Conservation (phyloP, 2,797 vertebrate species). For the Chiroxiphia lanceolata region DNA sequence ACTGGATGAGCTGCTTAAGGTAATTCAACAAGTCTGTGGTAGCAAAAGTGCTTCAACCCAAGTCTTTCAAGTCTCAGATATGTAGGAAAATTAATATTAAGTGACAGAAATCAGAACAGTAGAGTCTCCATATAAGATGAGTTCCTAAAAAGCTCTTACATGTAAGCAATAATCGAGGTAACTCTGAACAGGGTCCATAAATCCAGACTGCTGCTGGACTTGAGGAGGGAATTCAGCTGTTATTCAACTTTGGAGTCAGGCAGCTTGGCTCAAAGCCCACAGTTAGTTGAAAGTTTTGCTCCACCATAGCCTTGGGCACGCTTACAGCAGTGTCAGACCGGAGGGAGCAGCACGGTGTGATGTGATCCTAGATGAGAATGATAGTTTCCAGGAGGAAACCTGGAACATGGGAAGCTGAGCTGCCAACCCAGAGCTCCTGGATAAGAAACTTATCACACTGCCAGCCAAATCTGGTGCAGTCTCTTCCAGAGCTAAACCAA, state of each 20-base stretch:
- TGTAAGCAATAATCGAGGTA: neutral
- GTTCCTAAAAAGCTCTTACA: constrained; percentile 16
- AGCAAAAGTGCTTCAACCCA: neutral
- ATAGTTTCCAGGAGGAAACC: neutral
- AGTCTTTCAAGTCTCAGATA: neutral
- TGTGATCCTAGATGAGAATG: neutral
- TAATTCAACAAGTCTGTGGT: neutral
- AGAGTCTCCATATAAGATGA: neutral
- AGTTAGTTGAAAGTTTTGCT: neutral
- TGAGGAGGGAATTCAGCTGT: constrained; percentile 24
- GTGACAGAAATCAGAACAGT: neutral
- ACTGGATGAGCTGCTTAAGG: neutral
- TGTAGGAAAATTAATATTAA: neutral
- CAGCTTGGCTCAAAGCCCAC: constrained; percentile 25
- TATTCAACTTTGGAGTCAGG: neutral
- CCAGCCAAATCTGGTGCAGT: neutral
- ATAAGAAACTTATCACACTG: neutral
- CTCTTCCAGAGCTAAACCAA: neutral
- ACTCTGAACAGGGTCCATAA: constrained; percentile 8
- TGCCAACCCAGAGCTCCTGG: neutral
- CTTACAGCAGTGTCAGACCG: neutral
- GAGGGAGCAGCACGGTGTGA: neutral
- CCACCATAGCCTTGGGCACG: neutral
- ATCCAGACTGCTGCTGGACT: neutral
- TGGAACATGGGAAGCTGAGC: neutral